Evolutionary conservation across 2,113 vertebrate genomes (phyloP).

Genomic region (Henicopernis longicauda): DNA sequence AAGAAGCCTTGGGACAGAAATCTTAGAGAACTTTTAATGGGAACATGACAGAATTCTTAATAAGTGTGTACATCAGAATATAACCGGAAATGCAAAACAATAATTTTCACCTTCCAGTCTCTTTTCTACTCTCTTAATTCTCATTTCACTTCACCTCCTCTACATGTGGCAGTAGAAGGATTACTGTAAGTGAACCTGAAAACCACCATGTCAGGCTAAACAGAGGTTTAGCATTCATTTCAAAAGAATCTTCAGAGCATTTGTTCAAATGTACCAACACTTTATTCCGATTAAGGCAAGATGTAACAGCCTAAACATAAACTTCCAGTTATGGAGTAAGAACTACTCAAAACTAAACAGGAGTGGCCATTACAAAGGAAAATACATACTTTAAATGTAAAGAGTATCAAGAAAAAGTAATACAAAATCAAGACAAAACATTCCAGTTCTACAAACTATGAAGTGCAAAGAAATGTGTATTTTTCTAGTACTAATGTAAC

Average conservation of each 20-base stretch:
- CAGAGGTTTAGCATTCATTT: neutral
- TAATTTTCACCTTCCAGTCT: neutral
- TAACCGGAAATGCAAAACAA: neutral
- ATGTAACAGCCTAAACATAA: neutral
- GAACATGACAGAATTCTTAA: neutral
- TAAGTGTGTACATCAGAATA: neutral
- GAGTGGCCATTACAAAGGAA: neutral
- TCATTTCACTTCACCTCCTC: neutral
- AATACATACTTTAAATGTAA: neutral
- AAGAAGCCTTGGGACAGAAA: neutral
- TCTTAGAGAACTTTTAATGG: neutral
- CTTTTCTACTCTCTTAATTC: neutral
- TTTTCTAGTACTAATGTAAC: neutral
- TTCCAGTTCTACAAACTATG: neutral
- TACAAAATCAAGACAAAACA: neutral
- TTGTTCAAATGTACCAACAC: constrained; percentile 1
- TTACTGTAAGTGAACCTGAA: neutral
- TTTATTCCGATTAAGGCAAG: constrained; percentile 33
- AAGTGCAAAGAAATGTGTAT: neutral
- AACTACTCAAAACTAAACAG: neutral
- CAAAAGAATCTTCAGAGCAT: neutral
- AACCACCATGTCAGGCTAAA: neutral
- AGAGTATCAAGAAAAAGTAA: neutral
- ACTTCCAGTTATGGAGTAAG: neutral
- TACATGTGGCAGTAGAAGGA: neutral